Evolutionary conservation across 2,888 invertebrate genomes (phyloP), one percentile per base, ranked within the genome.

Genomic region (Nephrocerus scutellatus): DNA sequence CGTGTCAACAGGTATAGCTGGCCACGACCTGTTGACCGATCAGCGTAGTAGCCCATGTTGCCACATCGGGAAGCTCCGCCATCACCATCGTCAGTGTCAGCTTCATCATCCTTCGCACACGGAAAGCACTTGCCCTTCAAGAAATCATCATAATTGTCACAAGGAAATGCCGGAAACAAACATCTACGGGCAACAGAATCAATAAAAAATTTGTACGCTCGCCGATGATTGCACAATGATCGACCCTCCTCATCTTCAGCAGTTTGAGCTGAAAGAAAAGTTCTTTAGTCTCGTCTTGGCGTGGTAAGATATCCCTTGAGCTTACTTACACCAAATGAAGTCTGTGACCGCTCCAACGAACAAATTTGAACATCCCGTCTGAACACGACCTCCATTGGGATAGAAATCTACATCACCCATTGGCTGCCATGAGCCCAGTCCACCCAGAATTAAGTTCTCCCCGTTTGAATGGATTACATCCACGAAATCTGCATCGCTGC

Each of bases 401-500:
- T 90, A 90, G 60, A 87, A 90, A 64, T 88, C 91, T 1, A 91
- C 90, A 60, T 91, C 85, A 0, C 92, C 92, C 75, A 92, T 83
- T 1, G 89, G 86, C 62, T 91, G 89, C 71, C 89, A 91, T 0
- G 89, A 87, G 5, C 88, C 88, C 14, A 68, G 43, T 0, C 92
- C 92, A 2, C 91, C 91, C 44, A 90, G 72, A 43, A 92, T 83
- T n/a, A 92, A 72, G 47, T 88, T 89, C 63, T 92, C 91, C 0
- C 91, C 92, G 62, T 92, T 92, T 35, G 89, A 89, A 64, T 92
- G 92, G 47, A 92, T 90, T 3, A 92, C 91, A 62, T 92, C 91
- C 2, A 92, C 91, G 60, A 90, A 91, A 39, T 77, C 76, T 0
- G 92, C 92, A 62, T 92, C 92, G 0, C 75, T 75, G 45, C 82